phyloP scores from a whole-genome alignment of 1,140 invertebrate genomes.

The Brachionus koreanus region DNA sequence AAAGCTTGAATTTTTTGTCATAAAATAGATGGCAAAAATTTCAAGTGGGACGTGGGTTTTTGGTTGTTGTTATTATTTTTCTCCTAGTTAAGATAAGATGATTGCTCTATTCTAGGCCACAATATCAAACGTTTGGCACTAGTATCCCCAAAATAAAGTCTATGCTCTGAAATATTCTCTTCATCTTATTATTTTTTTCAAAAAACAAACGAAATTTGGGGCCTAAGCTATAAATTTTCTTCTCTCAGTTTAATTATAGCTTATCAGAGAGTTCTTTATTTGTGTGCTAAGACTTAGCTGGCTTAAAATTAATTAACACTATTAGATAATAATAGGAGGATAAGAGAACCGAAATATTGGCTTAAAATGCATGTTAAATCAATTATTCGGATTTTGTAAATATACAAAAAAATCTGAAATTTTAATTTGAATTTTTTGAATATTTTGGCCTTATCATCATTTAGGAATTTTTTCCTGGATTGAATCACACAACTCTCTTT shows the following conservation, averaged over 20 bases:
- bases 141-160: conserved; percentile 11
- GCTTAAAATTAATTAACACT: conserved; percentile 11
- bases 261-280: conserved; percentile 14
- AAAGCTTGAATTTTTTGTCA: background rate
- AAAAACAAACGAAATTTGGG: conserved; percentile 5
- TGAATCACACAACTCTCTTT: background rate
- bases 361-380: conserved; percentile 26
- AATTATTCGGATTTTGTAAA: conserved; percentile 2
- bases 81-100: background rate
- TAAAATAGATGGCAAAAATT: conserved; percentile 1
- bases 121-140: background rate
- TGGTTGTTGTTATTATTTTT: background rate
- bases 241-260: conserved; percentile 29
- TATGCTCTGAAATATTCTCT: background rate
- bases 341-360: conserved; percentile 11
- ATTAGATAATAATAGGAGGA: conserved; percentile 17
- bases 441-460: background rate
- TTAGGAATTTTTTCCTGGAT: too few relatives aligned
- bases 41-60: background rate
- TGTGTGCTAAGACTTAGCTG: background rate
- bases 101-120: conserved; percentile 12
- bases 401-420: conserved; percentile 10
- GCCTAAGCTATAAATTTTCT: conserved; percentile 7
- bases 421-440: conserved; percentile 11
- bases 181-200: background rate